Evolutionary conservation across 2,797 vertebrate genomes (phyloP), one percentile per base, ranked within the genome.

Genomic region (Alca torda): DNA sequence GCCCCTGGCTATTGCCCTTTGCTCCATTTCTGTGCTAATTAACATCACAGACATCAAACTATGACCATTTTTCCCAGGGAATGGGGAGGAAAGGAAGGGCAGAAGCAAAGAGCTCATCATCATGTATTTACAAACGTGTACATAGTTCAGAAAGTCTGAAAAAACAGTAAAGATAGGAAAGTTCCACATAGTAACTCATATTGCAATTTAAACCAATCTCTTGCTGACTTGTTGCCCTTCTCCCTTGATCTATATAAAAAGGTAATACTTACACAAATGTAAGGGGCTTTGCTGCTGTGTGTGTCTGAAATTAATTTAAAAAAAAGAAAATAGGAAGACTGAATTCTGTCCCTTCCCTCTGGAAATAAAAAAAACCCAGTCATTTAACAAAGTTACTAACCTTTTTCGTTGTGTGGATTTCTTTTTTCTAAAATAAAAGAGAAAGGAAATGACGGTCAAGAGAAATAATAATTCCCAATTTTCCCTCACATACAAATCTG

Each of bases 371-470:
- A 75, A 23, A 69, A 6, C 15, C 64, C 46, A 46, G 39, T 43
- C 87, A 77, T 82, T 91, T 72, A 82, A 75, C 16, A 80, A 72
- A 85, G 60, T 93, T 94, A 97, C 97, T 97, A 96, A 97, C 97
- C 97, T 97, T 97, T 97, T 86, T 97, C 97, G 43, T 96, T 97
- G 96, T 96, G 97, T 93, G 97, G 97, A 95, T 97, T 97, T 97
- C 97, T 97, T 97, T 97, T 97, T 95, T 97, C 97, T 97, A 96
- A 94, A 97, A 97, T 63, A 82, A 93, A 95, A 97, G 63, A 96
- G 92, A 97, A 95, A 97, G 82, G 83, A 97, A 96, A 95, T 1
- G 5, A 95, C 3, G 30, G 92, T 97, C 92, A 97, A 94, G 72
- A 96, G 30, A 94, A 85, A 61, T n/a, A 78, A 5, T 69, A 87